phyloP scores from a whole-genome alignment of 2,113 vertebrate genomes.

The Coregonus clupeaformis region DNA sequence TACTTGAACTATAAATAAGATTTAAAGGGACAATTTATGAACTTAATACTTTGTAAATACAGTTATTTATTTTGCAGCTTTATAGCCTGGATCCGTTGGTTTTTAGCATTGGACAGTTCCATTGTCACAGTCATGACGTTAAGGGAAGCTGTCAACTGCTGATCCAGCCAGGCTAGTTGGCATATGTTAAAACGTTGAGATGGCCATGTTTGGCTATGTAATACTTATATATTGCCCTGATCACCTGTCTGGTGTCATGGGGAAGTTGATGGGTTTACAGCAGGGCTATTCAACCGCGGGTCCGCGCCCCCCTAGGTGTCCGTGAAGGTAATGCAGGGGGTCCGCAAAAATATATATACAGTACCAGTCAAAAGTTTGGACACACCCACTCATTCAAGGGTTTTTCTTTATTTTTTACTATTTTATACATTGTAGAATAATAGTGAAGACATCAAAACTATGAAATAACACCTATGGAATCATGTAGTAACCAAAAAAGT shows the following conservation, averaged over 20 bases:
- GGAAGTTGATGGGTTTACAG: background rate
- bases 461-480: too few relatives aligned
- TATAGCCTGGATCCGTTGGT: background rate
- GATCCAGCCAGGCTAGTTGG: background rate
- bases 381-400: too few relatives aligned
- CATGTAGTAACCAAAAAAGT: too few relatives aligned
- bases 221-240: background rate
- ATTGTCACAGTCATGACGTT: background rate
- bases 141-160: background rate
- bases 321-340: too few relatives aligned
- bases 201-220: background rate
- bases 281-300: too few relatives aligned
- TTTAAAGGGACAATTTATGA: conserved; percentile 35
- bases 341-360: too few relatives aligned
- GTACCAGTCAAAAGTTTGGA: too few relatives aligned
- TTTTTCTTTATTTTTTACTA: too few relatives aligned
- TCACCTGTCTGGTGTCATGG: too few relatives aligned
- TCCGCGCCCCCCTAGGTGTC: too few relatives aligned
- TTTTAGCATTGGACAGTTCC: background rate
- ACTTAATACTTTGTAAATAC: background rate
- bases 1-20: background rate
- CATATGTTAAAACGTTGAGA: background rate
- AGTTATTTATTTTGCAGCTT: background rate
- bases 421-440: too few relatives aligned
- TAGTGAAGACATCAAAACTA: too few relatives aligned